These are phyloP conservation scores for Aphidoletes aphidimyza DNA, from an alignment of 2,888 invertebrate genomes.

Conservation along the genomic window DNA sequence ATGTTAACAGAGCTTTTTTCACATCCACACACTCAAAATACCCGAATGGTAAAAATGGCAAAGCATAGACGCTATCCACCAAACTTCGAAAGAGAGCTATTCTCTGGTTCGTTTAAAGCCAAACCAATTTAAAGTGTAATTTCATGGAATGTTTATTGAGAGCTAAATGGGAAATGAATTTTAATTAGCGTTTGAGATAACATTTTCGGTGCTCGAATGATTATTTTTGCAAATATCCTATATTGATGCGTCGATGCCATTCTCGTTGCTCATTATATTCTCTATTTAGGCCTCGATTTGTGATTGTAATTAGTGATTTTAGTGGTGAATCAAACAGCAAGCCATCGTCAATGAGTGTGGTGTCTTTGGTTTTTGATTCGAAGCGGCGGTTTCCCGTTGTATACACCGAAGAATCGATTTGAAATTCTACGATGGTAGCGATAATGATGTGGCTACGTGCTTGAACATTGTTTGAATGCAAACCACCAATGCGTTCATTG, in stretches of 20 bases:
- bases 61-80: no score
- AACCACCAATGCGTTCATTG: neutral
- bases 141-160: slow-evolving; percentile 1
- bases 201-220: no score
- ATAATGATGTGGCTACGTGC: neutral
- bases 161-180: slow-evolving; percentile 17
- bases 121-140: neutral
- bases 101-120: neutral
- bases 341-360: neutral
- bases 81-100: no score
- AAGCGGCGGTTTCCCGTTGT: neutral
- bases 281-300: neutral
- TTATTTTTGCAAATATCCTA: neutral
- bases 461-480: neutral
- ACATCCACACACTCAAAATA: no score
- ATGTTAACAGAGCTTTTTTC: no score
- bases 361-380: neutral
- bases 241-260: neutral
- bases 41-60: no score
- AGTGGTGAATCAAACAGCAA: neutral
- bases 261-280: neutral
- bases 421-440: neutral
- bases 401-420: neutral
- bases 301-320: slow-evolving; percentile 17
- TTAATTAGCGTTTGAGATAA: neutral